Conservation (phyloP, 2,888 invertebrate species). For the Drosophila neotestacea region DNA sequence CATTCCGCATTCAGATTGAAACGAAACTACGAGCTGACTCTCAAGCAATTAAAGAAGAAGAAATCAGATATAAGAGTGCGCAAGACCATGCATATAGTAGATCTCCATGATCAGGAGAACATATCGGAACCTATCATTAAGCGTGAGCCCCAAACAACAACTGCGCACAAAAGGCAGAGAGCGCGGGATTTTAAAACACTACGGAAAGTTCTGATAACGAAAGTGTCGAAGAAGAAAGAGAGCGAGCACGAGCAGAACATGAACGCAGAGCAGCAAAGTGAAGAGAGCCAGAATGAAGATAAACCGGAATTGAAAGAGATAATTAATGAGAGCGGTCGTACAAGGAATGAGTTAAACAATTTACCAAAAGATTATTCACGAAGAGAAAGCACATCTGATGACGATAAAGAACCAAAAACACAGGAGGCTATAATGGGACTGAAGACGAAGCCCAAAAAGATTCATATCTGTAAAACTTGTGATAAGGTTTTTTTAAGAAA, state of each 20-base stretch:
- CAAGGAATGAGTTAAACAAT: not conserved
- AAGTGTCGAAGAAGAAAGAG: not conserved
- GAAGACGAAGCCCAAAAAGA: not conserved
- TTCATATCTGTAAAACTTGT: not conserved
- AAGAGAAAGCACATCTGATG: not conserved
- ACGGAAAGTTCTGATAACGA: not conserved
- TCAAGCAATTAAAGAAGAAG: not conserved
- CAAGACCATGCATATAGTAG: not conserved
- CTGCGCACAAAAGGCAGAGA: not conserved
- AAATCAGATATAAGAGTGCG: not conserved
- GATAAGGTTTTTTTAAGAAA: not conserved
- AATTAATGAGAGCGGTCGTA: not conserved
- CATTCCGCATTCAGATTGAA: slow-evolving; percentile 5
- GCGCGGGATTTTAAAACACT: not conserved
- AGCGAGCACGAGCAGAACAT: not conserved
- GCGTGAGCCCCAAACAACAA: not conserved
- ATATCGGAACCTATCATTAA: not conserved
- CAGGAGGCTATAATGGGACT: not conserved
- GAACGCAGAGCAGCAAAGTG: not conserved
- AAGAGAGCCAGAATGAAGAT: not conserved
- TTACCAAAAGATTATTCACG: not conserved
- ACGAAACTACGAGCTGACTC: slow-evolving; percentile 9
- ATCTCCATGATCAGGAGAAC: not conserved
- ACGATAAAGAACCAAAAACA: not conserved
- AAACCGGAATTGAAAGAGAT: not conserved